A percentile compares a stretch with the other conserved stretches of the same genome.
Evolutionary conservation across 2,113 vertebrate genomes (phyloP).

Genomic region (Ammodytes dubius): DNA sequence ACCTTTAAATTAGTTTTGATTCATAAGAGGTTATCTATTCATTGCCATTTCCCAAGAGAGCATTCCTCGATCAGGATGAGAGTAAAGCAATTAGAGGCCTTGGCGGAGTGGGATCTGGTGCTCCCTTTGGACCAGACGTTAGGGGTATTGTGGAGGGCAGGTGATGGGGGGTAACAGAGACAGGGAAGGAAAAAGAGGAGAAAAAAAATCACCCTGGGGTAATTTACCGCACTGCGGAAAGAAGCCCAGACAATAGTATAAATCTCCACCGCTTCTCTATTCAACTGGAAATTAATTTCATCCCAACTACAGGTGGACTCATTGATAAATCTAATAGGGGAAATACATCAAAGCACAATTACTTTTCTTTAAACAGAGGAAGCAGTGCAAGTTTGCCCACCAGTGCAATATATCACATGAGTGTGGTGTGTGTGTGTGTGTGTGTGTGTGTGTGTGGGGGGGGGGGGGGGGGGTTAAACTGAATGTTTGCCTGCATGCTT

Average conservation of each 20-base stretch:
- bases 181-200: conserved; percentile 63
- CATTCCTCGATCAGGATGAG: conserved; percentile 48
- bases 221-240: conserved; percentile 85
- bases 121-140: conserved; percentile 48
- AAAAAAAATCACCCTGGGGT: conserved; percentile 78
- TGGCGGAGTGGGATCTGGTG: conserved; percentile 60
- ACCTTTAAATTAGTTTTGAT: conserved; percentile 54
- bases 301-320: conserved; percentile 55
- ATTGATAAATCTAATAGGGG: conserved; percentile 40
- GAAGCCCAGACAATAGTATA: conserved; percentile 68
- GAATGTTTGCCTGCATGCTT: conserved; percentile 21
- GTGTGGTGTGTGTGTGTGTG: neutral
- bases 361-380: neutral
- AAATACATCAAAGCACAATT: conserved; percentile 2
- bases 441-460: no score
- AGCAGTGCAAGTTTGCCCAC: neutral
- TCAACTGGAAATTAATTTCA: conserved; percentile 75
- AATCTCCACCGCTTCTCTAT: conserved; percentile 72
- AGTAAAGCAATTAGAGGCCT: conserved; percentile 69
- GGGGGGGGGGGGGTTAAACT: neutral
- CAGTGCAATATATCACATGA: conserved; percentile 31
- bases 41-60: conserved; percentile 38
- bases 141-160: conserved; percentile 60
- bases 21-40: conserved; percentile 48
- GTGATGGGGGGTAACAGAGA: conserved; percentile 63